Conservation (phyloP, 30 jellyfish, hydroid and myxozoan species). For the Mastigias papua region DNA sequence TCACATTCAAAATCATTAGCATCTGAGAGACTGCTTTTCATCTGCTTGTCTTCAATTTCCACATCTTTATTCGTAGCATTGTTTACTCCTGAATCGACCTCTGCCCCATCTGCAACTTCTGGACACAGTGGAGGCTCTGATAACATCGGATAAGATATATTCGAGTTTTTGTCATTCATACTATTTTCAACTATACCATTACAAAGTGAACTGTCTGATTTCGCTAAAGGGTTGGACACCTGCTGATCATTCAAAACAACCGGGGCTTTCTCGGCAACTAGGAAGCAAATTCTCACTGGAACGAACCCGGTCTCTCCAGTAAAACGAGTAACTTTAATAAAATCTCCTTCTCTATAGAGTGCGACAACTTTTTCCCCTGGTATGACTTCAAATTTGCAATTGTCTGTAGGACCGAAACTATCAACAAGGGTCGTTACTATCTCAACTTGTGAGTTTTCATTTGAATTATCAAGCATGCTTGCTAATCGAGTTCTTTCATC, state of each 20-base stretch:
- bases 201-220: background rate
- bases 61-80: background rate
- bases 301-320: slow-evolving; percentile 59
- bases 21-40: background rate
- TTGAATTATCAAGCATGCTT: slow-evolving; percentile 48
- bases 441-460: slow-evolving; percentile 41
- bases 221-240: background rate
- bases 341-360: slow-evolving; percentile 36
- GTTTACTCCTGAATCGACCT: too few species aligned
- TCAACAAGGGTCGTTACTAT: slow-evolving; percentile 43
- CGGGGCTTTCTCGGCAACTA: slow-evolving; percentile 13
- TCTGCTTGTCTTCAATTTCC: background rate
- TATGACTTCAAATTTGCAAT: slow-evolving; percentile 17
- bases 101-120: background rate
- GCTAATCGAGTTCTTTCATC: slow-evolving; percentile 61
- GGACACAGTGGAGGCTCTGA: background rate
- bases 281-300: slow-evolving; percentile 50
- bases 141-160: background rate
- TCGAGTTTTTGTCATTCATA: background rate
- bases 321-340: slow-evolving; percentile 34
- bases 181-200: background rate
- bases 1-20: slow-evolving; percentile 56
- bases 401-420: slow-evolving; percentile 24
- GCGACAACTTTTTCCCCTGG: slow-evolving; percentile 63
- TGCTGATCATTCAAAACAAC: background rate